Percentiles rank a stretch among this genome's conserved stretches.
Evolutionary conservation across 2,888 invertebrate species (phyloP).

Genomic region (Parasteatoda lunata): DNA sequence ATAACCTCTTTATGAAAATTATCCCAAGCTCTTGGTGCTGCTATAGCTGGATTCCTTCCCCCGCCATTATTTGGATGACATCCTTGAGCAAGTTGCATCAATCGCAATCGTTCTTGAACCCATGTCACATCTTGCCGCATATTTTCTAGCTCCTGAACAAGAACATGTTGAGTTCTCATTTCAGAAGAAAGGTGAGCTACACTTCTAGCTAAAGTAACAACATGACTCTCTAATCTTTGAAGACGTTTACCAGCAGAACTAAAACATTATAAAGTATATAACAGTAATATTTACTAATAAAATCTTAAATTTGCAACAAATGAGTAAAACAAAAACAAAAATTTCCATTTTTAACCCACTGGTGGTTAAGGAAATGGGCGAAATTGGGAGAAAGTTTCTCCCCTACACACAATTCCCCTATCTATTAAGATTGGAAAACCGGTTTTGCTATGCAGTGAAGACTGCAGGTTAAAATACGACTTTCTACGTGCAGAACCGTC

Average conservation of each 20-base stretch:
- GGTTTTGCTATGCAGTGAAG: no score
- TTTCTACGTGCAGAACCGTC: no score
- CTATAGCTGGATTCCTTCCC: slow-evolving; percentile 47
- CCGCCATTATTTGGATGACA: slow-evolving; percentile 45
- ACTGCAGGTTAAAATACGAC: no score
- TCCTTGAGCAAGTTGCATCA: slow-evolving; percentile 66
- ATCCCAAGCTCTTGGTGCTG: slow-evolving; percentile 72
- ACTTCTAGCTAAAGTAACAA: slow-evolving; percentile 90
- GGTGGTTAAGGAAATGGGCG: no score
- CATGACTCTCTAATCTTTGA: slow-evolving; percentile 91
- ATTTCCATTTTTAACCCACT: no score
- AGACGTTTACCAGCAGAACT: slow-evolving; percentile 85
- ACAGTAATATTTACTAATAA: background rate
- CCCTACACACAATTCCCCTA: no score
- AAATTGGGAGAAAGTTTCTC: no score
- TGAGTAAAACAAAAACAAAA: background rate
- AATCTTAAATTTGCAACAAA: background rate
- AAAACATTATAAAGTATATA: background rate
- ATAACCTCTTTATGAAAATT: slow-evolving; percentile 76
- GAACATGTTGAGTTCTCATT: slow-evolving; percentile 89
- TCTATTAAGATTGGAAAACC: no score
- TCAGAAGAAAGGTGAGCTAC: slow-evolving; percentile 93
- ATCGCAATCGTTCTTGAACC: slow-evolving; percentile 77
- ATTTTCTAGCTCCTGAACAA: slow-evolving; percentile 85
- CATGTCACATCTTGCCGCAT: slow-evolving; percentile 87